A percentile compares a stretch with the other conserved stretches of the same genome.
These are phyloP conservation scores for Platypus cylindrus DNA, from an alignment of 2,888 invertebrate species.

Conservation along the genomic window DNA sequence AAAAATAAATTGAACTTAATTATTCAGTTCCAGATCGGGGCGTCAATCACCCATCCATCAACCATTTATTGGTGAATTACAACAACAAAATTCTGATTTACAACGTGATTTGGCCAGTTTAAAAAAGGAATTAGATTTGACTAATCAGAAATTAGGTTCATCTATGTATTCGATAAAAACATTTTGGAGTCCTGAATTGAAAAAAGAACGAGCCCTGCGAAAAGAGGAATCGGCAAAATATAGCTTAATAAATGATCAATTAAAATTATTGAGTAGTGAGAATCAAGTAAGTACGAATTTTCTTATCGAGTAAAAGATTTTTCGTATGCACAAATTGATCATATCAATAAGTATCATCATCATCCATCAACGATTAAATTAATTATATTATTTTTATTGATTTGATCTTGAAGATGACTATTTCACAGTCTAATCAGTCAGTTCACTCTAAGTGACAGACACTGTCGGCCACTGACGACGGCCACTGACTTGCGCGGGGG, in stretches of 20 bases:
- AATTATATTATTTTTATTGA: too few relatives aligned
- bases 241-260: conserved; percentile 90
- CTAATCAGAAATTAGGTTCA: conserved; percentile 94
- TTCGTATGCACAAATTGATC: too few relatives aligned
- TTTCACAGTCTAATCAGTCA: too few relatives aligned
- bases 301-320: too few relatives aligned
- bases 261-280: conserved; percentile 89
- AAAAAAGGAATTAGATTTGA: conserved; percentile 79
- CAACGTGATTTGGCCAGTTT: conserved; percentile 73
- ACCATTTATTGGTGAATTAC: conserved; percentile 63
- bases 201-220: conserved; percentile 90
- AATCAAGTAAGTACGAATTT: conserved; percentile 68
- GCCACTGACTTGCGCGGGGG: too few relatives aligned
- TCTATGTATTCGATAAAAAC: conserved; percentile 99
- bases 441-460: too few relatives aligned
- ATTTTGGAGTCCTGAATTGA: conserved; percentile 99
- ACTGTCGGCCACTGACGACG: too few relatives aligned
- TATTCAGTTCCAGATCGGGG: conserved; percentile 41
- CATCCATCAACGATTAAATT: too few relatives aligned
- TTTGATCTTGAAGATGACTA: too few relatives aligned
- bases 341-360: too few relatives aligned
- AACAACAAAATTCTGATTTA: conserved; percentile 88
- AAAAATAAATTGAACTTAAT: neutral
- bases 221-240: conserved; percentile 98
- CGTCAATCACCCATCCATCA: conserved; percentile 57